Evolutionary conservation across 2,797 vertebrate genomes (phyloP), one percentile per base, ranked within the genome.

Genomic region (Malurus leucopterus): DNA sequence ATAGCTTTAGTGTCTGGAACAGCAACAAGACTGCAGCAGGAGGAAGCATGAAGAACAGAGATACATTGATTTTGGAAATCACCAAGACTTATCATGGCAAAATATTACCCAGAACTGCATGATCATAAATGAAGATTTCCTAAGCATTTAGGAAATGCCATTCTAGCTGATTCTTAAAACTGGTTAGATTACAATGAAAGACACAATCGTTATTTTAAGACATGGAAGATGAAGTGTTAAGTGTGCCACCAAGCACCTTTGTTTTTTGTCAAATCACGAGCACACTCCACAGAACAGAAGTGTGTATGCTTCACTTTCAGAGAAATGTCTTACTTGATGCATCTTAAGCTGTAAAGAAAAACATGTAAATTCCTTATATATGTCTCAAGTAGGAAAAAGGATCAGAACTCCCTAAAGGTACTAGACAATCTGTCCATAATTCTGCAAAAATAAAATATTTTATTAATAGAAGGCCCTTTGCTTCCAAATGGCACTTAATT

Each of bases 401-500:
- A 57, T 49, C 53, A 81, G 34, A 92, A 70, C 13, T 81, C 34
- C 57, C 70, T 78, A 75, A 92, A 69, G 19, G 58, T 55, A 67
- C 65, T 24, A 59, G 32, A 38, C 23, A 81, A 83, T 78, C 77
- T 89, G 38, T 78, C 63, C 46, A 55, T 75, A 91, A 50, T 9
- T 62, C 50, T 46, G 19, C 49, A 93, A 84, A 91, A 86, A 13
- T 27, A 18, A 73, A 85, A 5, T 59, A 43, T 73, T 94, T 84
- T 43, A 79, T 43, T 50, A 88, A 76, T 44, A 91, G 71, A 91
- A 89, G 34, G 54, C 15, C 6, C 27, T 57, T 73, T 2, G 9
- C 61, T 84, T 82, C 36, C 81, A 92, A 83, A 84, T 15, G 16
- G 32, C 58, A 74, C 49, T 72, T 84, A 63, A 92, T 84, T 92